These are phyloP conservation scores for Alviniconcha marisindica DNA, from an alignment of 1,140 invertebrate genomes.

Conservation along the genomic window DNA sequence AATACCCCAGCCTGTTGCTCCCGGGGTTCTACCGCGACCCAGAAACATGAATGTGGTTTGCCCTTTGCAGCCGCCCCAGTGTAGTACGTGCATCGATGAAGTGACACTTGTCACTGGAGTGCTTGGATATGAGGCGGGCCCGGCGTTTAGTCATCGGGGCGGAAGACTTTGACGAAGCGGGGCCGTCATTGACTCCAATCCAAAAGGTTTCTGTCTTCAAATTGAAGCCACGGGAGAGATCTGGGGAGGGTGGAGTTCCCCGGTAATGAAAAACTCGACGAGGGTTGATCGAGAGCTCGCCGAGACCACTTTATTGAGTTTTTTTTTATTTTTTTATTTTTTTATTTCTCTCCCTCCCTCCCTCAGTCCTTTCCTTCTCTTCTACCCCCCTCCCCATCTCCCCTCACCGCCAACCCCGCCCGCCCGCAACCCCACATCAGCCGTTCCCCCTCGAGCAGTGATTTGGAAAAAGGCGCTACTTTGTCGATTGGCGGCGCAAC, in stretches of 20 bases:
- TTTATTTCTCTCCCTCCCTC: neutral
- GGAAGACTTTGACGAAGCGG: neutral
- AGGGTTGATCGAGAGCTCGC: neutral
- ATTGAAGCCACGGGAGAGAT: neutral
- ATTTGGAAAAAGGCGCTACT: constrained; percentile 23
- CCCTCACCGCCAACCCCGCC: neutral
- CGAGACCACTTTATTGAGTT: neutral
- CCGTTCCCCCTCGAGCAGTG: constrained; percentile 16
- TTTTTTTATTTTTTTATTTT: too few species aligned
- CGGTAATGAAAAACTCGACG: constrained; percentile 15
- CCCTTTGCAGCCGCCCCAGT: neutral
- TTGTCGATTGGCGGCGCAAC: constrained; percentile 14
- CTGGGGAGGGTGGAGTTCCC: neutral
- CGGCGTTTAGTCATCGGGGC: neutral
- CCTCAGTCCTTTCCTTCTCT: neutral
- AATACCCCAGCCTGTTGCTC: too few species aligned
- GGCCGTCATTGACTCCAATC: neutral
- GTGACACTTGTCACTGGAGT: constrained; percentile 1
- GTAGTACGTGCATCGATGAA: neutral
- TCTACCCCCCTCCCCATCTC: neutral
- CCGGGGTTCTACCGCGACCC: too few species aligned
- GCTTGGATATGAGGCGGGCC: neutral
- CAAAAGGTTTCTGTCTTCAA: neutral
- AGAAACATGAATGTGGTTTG: too few species aligned
- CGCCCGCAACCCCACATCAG: too few species aligned